Base-by-base conservation (phyloP, 2,888 invertebrate species). In the Scaptomyza reducta region DNA sequence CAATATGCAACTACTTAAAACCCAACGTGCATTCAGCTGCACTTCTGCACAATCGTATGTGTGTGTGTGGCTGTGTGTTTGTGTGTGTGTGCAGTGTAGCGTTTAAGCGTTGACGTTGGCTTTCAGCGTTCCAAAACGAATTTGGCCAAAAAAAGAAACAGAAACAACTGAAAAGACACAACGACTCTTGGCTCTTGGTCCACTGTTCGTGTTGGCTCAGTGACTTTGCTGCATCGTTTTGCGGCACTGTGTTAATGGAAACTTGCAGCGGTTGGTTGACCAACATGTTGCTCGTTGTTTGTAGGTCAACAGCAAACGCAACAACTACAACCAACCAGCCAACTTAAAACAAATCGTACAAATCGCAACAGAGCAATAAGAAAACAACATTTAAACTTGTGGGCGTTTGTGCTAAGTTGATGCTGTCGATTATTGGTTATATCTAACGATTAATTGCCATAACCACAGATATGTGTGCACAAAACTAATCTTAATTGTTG, bases 231-330 rank as follows among this genome's bases (percentile, higher is more conserved):
- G 75, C 73, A 27, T 29, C 27, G 65, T 51, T 74, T 73, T 65
- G 59, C 63, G 59, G 40, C 61, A 77, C 81, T 74, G 79, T 87
- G 88, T 82, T 89, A 89, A 85, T 85, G 87, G 81, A 81, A 90
- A 88, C 84, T 77, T 83, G 87, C 87, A 86, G 73, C 88, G 89
- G 84, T 83, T 86, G 78, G 87, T 89, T 90, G 90, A 87, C 89
- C 90, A 91, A 88, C 85, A 84, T 87, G 74, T 71, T 77, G 77
- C 70, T 72, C 45, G 65, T 75, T 76, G 74, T 90, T 90, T 90
- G 90, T 90, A 90, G 90, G 90, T 89, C 90, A 89, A 75, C 66
- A 61, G 46, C n/a, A 68, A 57, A 61, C 22, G 58, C 68, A 59
- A 25, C 27, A 9, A 35, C 11, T 44, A 33, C 45, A 16, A 18